Conservation (phyloP, 2,888 invertebrate species). For the Romanomermis culicivorax region DNA sequence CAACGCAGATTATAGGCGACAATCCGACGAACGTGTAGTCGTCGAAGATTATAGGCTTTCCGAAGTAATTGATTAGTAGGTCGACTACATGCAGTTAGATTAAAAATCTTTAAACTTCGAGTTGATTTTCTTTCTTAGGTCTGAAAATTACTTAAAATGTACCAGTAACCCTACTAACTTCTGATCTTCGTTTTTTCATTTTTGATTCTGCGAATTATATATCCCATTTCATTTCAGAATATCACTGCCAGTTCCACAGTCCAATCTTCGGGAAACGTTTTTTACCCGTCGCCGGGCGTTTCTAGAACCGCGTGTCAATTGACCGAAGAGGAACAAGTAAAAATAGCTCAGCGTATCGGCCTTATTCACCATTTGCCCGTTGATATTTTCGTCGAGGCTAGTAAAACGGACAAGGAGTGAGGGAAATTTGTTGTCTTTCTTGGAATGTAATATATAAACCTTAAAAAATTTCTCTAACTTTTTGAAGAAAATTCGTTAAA, state of each 20-base stretch:
- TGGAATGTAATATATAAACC: neutral
- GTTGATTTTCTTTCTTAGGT: too few relatives aligned
- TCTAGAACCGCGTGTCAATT: slow-evolving; percentile 36
- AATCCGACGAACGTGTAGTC: neutral
- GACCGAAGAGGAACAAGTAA: slow-evolving; percentile 58
- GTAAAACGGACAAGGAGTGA: slow-evolving; percentile 53
- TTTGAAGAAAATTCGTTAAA: too few relatives aligned
- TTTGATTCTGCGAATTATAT: too few relatives aligned
- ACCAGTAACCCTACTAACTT: too few relatives aligned
- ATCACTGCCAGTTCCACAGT: too few relatives aligned
- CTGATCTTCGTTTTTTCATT: too few relatives aligned
- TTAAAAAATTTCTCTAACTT: too few relatives aligned
- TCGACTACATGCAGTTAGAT: neutral
- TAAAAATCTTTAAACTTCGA: too few relatives aligned
- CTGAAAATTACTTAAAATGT: too few relatives aligned
- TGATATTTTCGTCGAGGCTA: slow-evolving; percentile 51
- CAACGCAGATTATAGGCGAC: neutral
- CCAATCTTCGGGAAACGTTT: too few relatives aligned
- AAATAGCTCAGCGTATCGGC: slow-evolving; percentile 63
- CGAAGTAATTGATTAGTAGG: too few relatives aligned
- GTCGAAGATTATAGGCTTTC: neutral
- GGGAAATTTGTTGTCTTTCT: slow-evolving; percentile 18
- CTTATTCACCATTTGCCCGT: slow-evolving; percentile 67
- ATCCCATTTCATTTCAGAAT: too few relatives aligned
- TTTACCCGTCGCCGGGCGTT: slow-evolving; percentile 30